Base-by-base conservation (phyloP, 2,113 vertebrate species). In the Rhinichthys klamathensis region DNA sequence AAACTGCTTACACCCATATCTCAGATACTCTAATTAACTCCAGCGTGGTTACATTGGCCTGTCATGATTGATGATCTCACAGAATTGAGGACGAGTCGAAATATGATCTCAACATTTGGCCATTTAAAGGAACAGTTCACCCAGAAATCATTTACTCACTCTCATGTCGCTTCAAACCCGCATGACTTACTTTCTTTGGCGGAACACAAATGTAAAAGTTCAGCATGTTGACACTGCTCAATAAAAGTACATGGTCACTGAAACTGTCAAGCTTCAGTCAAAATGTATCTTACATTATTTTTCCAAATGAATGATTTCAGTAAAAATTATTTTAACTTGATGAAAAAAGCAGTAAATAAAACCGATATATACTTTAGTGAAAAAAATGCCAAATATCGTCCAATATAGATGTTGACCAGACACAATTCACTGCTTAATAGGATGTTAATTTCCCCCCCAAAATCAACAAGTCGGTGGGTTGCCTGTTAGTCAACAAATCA, bases 21-120 rank as follows among this genome's bases (percentile, higher is more conserved):
- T 70, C 18, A 70, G 80, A 81, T 69, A 88, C 91, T 91, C 89
- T 93, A 93, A 93, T 94, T 89, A 93, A 91, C 90, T 87, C 90
- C 79, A 60, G 81, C 83, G 84, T 85, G 84, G 65, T 61, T 85
- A 61, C 74, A 82, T 89, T 1, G 4, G 86, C 89, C 90, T 85
- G 83, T 82, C 63, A 90, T 87, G 86, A 85, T 84, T 85, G 89
- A 89, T 83, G 90, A 92, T 89, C 89, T 85, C 35, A 86, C 76
- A 89, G 87, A 85, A 69, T 74, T 69, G 23, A 58, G 87, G 89
- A 86, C 65, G 75, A 84, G 86, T 79, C 89, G 89, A 92, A 91
- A 92, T 89, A 85, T 84, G 90, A 84, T 16, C 54, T 25, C 80
- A 69, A 21, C 69, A n/a, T 80, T 38, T 87, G 69, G 84, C 89